phyloP scores from a whole-genome alignment of 2,888 invertebrate species.

The Tetragnatha montana region DNA sequence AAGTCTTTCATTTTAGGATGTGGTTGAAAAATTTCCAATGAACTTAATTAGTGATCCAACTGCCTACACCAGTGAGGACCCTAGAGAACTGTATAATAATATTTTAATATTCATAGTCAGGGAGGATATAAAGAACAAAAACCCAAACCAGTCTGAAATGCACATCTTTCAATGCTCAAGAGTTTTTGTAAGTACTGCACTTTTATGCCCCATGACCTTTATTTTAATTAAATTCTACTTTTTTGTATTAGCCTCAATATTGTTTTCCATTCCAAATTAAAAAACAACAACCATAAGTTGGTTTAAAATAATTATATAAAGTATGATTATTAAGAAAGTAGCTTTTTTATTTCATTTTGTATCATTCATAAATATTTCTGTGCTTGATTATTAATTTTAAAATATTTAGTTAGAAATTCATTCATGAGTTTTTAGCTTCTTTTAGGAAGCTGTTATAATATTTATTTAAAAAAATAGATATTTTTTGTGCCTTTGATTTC shows the following conservation, averaged over 20 bases:
- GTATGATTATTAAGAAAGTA: not conserved
- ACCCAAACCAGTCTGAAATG: conserved; percentile 83
- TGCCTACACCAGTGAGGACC: conserved; percentile 94
- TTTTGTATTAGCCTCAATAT: not conserved
- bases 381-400: too few relatives aligned
- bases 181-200: conserved; percentile 58
- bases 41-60: conserved; percentile 95
- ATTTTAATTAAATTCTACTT: not conserved
- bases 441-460: too few relatives aligned
- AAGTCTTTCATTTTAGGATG: conserved; percentile 78
- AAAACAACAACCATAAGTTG: too few relatives aligned
- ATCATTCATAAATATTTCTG: too few relatives aligned
- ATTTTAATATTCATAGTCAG: conserved; percentile 95
- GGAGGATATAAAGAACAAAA: conserved; percentile 72
- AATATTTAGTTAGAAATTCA: too few relatives aligned
- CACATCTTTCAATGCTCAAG: conserved; percentile 91
- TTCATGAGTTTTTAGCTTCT: too few relatives aligned
- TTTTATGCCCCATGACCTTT: not conserved
- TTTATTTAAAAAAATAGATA: too few relatives aligned
- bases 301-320: too few relatives aligned
- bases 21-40: conserved; percentile 97
- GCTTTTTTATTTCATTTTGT: not conserved
- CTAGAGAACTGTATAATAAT: conserved; percentile 94
- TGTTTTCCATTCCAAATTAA: not conserved
- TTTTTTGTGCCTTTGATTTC: too few relatives aligned